Percentiles rank a stretch among this genome's conserved stretches.
These are phyloP conservation scores for Campoplex nolae DNA, from an alignment of 2,888 invertebrate genomes.

Conservation along the genomic window DNA sequence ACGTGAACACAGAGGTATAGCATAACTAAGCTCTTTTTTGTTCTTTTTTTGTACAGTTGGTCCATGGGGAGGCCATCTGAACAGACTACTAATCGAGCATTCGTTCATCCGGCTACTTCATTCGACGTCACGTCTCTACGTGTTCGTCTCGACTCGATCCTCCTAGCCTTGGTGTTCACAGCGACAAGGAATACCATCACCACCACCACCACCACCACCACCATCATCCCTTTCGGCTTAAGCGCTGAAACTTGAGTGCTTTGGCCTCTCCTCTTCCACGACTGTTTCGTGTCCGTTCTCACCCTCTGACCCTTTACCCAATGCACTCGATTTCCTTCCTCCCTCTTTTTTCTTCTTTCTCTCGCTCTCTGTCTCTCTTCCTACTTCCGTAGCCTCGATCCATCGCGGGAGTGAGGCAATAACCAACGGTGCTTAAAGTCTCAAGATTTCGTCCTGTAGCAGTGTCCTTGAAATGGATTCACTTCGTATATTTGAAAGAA, in stretches of 20 bases:
- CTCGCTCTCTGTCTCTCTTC: not conserved
- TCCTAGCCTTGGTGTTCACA: conserved; percentile 22
- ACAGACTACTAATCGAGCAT: conserved; percentile 69
- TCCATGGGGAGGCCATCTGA: conserved; percentile 30
- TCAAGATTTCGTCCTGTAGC: not conserved
- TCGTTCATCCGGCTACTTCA: conserved; percentile 66
- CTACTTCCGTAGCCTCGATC: not conserved
- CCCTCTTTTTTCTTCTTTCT: not conserved
- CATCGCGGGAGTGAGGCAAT: not conserved
- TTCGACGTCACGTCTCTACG: conserved; percentile 67
- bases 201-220: conserved; percentile 30
- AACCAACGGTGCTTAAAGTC: not conserved
- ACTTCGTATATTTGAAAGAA: not conserved
- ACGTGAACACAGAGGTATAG: conserved; percentile 2
- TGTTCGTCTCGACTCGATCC: conserved; percentile 23
- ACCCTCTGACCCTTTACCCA: conserved; percentile 21
- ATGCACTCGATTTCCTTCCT: not conserved
- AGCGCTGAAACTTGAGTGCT: conserved; percentile 59
- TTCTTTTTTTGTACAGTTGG: conserved; percentile 7
- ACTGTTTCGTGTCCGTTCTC: not conserved
- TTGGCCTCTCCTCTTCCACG: conserved; percentile 6
- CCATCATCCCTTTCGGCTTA: conserved; percentile 44
- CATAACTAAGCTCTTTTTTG: conserved; percentile 13
- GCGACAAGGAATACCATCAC: not conserved
- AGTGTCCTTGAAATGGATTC: not conserved